Base-by-base conservation (phyloP, 2,888 invertebrate genomes). In the Hypselothyrea guttata region DNA sequence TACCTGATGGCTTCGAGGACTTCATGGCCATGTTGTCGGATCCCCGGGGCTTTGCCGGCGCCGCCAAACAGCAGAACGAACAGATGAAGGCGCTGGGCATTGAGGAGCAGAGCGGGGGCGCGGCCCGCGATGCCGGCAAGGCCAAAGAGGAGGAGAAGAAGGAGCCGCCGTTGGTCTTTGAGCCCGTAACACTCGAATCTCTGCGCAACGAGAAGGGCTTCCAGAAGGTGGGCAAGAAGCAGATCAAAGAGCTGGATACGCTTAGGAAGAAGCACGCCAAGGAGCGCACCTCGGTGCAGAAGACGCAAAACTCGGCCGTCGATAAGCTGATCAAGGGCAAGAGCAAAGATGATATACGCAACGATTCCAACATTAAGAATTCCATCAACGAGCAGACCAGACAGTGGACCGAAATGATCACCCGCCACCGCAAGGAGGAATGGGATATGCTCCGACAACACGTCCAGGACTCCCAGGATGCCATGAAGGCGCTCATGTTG, bases 1-100 rank as follows among this genome's bases (percentile, higher is more conserved):
- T 99, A 75, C 99, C 99, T 35, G 98, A 99, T 91, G 99, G 99
- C 45, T 96, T 99, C 88, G 98, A 98, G 92, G 98, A 98, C 88
- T 96, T 99, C 89, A 99, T 99, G 95, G 98, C 98, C 62, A 98
- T 98, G 3, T 91, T 99, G 61, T 97, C 98, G 7, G 98, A 98
- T 90, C 99, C 99, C 0, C 92, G 97, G 60, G 97, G 96, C 3
- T 97, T 97, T 90, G 93, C 96, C 90, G 95, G 96, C 4, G 95
- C 96, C 1, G 95, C 96, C 56, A 94, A 96, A 76, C 96, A 96
- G 85, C 92, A 96, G 58, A 94, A 95, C 18, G 96, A 97, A 86
- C 97, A 97, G 90, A 96, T 98, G 95, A 95, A 97, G 85, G 96
- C 96, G 37, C 94, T 98, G 93, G 98, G 98, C 60, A 98, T 98